Evolutionary conservation across 2,113 vertebrate genomes (phyloP), one percentile per base, ranked within the genome.

Genomic region (Bubo blakistoni): DNA sequence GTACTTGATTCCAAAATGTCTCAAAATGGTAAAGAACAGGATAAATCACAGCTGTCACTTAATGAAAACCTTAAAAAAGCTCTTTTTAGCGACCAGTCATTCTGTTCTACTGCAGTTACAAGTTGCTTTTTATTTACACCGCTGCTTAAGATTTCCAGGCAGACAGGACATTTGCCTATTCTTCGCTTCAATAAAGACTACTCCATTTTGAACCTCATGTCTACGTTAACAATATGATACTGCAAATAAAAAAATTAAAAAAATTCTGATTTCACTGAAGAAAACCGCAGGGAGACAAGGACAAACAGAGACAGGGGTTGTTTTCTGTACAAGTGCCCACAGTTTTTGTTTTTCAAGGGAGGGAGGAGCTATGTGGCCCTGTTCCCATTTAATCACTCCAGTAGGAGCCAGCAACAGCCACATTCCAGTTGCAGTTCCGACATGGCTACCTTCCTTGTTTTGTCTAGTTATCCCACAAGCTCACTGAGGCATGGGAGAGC

Each of bases 311-410:
- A 42, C 72, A 58, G 55, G 38, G 38, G 54, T 26, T 93, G 86
- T 92, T 95, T 95, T 81, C 77, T 84, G 92, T 94, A 79, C 77
- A 72, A 96, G 57, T 86, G 82, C 80, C 90, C 86, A 67, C 36
- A 89, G 90, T 49, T 96, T 94, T 95, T 94, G 89, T 96, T 97
- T 96, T 92, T 74, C 78, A 91, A 71, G 70, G 36, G 81, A 91
- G 83, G 95, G 91, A 95, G 95, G 88, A 97, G 95, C 69, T 40
- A 36, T 40, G 88, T 95, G 96, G 92, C 91, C 73, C 86, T 79
- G 82, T 90, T 94, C 92, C 92, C 91, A 72, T 63, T 95, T 92
- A 96, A 93, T 96, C 91, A 87, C 88, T 81, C 65, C 79, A 78
- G 88, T 13, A 94, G 59, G 69, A 96, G 92, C 90, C 96, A 92